phyloP scores from a whole-genome alignment of 2,113 vertebrate genomes.

The Microcebus ravelobensis region DNA sequence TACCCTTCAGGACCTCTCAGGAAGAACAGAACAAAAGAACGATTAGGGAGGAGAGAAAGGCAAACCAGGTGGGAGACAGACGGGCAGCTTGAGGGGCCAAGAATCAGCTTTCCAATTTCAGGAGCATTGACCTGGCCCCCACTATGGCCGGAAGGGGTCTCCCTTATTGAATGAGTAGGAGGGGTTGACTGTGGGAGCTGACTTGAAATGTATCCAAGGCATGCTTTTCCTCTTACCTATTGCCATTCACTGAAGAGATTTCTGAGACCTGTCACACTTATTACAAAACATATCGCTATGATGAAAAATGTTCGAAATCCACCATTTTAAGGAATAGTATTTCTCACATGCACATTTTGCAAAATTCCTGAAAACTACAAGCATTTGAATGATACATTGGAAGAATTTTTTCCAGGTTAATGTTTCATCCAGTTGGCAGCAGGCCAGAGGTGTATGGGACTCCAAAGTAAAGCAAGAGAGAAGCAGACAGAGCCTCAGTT shows the following conservation, averaged over 20 bases:
- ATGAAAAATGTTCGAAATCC: neutral
- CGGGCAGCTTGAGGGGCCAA: neutral
- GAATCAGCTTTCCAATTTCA: neutral
- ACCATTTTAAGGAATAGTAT: neutral
- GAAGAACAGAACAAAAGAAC: neutral
- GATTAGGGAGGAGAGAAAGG: neutral
- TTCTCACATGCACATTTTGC: constrained; percentile 9
- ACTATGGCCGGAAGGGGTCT: neutral
- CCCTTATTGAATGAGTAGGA: neutral
- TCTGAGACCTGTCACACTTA: neutral
- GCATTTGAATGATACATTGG: too few species aligned
- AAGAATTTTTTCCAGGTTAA: too few species aligned
- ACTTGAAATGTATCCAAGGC: neutral
- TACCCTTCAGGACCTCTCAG: neutral
- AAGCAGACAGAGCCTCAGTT: neutral
- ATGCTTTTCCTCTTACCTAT: neutral
- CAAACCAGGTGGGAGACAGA: neutral
- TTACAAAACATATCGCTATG: neutral
- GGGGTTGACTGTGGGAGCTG: neutral
- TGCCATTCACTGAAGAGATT: neutral
- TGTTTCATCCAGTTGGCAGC: neutral
- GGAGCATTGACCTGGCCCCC: neutral
- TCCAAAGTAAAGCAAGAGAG: neutral
- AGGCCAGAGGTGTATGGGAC: neutral
- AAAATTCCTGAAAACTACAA: neutral